phyloP scores from a whole-genome alignment of 2,797 vertebrate species.

The Acipenser transmontanus region DNA sequence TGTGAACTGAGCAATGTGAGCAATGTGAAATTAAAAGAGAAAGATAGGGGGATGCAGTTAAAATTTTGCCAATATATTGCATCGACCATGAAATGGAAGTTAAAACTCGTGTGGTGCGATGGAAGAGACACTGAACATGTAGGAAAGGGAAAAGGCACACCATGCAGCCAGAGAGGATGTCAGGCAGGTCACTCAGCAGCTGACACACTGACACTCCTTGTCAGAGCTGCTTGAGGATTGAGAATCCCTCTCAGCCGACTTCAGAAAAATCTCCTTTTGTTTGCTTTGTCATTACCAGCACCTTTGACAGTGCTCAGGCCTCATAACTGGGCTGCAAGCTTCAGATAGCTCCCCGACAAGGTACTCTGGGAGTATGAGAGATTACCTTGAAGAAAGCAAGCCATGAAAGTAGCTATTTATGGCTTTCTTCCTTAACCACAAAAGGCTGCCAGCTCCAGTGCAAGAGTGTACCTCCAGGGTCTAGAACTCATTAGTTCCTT shows the following conservation, averaged over 20 bases:
- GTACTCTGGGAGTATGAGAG: not conserved
- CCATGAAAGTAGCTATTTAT: not conserved
- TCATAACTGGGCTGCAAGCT: not conserved
- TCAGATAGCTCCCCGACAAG: not conserved
- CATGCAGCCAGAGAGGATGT: not conserved
- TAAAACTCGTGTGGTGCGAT: too few relatives aligned
- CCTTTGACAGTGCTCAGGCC: not conserved
- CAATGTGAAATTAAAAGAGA: too few relatives aligned
- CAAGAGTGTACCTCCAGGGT: too few relatives aligned
- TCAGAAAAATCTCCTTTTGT: not conserved
- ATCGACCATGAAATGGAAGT: too few relatives aligned
- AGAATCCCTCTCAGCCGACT: not conserved
- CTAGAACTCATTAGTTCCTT: too few relatives aligned
- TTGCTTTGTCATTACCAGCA: conserved; percentile 2
- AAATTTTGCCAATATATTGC: too few relatives aligned
- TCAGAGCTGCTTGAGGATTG: not conserved
- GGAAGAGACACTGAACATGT: not conserved
- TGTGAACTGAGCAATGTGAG: too few relatives aligned
- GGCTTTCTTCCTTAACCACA: not conserved
- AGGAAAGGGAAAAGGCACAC: not conserved
- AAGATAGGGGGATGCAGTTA: too few relatives aligned
- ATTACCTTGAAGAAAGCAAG: not conserved
- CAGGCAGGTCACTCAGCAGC: not conserved
- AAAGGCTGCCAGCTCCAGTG: not conserved
- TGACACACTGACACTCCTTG: not conserved